Evolutionary conservation across 2,888 invertebrate genomes (phyloP).

Genomic region (Chymomyza procnemis): DNA sequence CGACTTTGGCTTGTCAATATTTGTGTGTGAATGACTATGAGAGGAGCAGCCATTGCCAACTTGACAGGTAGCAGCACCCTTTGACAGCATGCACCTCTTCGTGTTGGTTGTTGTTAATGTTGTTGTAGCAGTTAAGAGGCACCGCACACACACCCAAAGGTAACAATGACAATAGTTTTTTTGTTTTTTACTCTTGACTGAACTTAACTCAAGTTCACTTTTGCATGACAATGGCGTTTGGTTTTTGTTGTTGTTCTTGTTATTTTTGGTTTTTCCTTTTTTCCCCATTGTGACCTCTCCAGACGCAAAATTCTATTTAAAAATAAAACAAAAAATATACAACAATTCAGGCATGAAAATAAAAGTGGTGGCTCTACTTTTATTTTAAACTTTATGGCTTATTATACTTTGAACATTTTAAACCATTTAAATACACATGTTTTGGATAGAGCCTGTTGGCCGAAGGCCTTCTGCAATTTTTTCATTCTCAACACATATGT

Average conservation of each 20-base stretch:
- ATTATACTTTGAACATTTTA: too few relatives aligned
- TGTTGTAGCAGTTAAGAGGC: constrained; percentile 9
- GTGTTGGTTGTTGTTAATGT: background rate
- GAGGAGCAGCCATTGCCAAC: background rate
- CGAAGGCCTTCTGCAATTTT: too few relatives aligned
- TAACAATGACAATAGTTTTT: constrained; percentile 52
- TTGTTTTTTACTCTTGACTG: constrained; percentile 58
- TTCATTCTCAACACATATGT: too few relatives aligned
- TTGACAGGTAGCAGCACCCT: background rate
- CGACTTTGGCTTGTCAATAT: background rate
- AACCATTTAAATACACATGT: too few relatives aligned
- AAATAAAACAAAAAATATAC: background rate
- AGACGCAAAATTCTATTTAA: background rate
- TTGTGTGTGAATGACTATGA: background rate
- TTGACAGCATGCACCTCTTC: background rate
- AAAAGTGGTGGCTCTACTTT: constrained; percentile 62
- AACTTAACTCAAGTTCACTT: constrained; percentile 57
- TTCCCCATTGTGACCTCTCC: background rate
- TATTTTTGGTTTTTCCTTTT: background rate
- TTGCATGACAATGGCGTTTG: constrained; percentile 67
- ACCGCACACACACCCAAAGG: background rate
- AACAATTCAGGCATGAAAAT: constrained; percentile 72
- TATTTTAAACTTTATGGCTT: too few relatives aligned
- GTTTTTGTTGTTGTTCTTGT: constrained; percentile 18
- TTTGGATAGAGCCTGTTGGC: too few relatives aligned